Evolutionary conservation across 2,113 vertebrate species (phyloP).

Genomic region (Oreochromis aureus): DNA sequence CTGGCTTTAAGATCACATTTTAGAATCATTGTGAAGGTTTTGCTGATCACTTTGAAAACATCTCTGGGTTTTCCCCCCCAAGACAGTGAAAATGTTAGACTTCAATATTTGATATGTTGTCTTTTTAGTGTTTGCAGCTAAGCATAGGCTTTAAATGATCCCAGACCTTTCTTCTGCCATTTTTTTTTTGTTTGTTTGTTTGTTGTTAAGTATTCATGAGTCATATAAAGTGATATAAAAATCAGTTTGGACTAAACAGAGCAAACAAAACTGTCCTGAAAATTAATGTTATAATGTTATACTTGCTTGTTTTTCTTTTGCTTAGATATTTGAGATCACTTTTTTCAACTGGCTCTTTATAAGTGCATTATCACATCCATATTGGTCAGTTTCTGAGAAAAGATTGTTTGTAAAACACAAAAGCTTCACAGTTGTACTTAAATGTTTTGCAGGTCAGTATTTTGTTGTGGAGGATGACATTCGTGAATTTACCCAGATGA

Average conservation of each 20-base stretch:
- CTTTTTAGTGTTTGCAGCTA: neutral
- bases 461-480: conserved; percentile 91
- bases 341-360: neutral
- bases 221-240: neutral
- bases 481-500: conserved; percentile 77
- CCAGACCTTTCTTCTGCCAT: neutral
- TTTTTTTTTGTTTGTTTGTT: neutral
- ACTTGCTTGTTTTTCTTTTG: neutral
- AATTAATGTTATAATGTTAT: neutral
- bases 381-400: neutral
- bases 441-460: conserved; percentile 69
- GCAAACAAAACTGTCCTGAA: neutral
- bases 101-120: neutral
- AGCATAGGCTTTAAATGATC: neutral
- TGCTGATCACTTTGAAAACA: neutral
- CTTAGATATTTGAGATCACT: neutral
- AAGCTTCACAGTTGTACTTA: neutral
- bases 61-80: neutral
- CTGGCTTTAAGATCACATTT: neutral
- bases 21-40: neutral
- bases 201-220: neutral
- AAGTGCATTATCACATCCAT: neutral
- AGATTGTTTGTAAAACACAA: neutral
- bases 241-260: neutral
- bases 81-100: neutral